phyloP scores from a whole-genome alignment of 2,797 vertebrate genomes.

The Enoplosus armatus region DNA sequence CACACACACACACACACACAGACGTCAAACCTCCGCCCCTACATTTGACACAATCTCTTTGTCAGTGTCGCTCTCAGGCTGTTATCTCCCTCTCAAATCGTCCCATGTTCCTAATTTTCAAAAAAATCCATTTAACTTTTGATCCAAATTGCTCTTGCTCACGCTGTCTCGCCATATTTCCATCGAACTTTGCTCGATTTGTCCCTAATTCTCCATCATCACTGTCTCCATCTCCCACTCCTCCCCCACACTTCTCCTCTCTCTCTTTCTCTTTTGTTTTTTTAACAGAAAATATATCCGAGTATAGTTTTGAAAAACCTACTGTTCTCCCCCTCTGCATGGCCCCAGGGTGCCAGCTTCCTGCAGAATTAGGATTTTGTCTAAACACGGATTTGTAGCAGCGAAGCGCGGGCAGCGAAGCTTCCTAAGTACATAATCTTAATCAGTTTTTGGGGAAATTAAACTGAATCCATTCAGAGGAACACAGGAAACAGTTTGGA shows the following conservation, averaged over 20 bases:
- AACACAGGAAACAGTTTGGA: conserved; percentile 22
- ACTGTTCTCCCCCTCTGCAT: neutral
- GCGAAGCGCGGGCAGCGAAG: conserved; percentile 21
- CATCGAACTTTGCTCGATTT: conserved; percentile 29
- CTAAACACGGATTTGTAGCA: conserved; percentile 37
- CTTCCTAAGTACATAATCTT: conserved; percentile 28
- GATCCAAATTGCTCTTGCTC: conserved; percentile 39
- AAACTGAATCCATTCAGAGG: conserved; percentile 19
- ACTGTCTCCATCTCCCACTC: neutral
- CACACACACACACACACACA: conserved; percentile 22
- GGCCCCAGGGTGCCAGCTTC: conserved; percentile 7
- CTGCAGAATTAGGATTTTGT: conserved; percentile 32
- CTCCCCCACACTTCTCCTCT: neutral
- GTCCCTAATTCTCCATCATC: conserved; percentile 11
- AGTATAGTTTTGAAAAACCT: neutral
- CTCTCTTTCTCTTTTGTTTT: conserved; percentile 4
- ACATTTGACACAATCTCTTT: conserved; percentile 42
- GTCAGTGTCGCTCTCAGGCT: conserved; percentile 45
- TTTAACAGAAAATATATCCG: conserved; percentile 8
- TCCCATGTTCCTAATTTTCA: conserved; percentile 50
- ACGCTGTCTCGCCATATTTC: conserved; percentile 15
- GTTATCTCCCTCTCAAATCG: conserved; percentile 47
- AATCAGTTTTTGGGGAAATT: conserved; percentile 48
- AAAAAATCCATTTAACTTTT: conserved; percentile 52
- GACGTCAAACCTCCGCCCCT: conserved; percentile 14